Base-by-base conservation (phyloP, 2,797 vertebrate genomes). In the Pristis pectinata region DNA sequence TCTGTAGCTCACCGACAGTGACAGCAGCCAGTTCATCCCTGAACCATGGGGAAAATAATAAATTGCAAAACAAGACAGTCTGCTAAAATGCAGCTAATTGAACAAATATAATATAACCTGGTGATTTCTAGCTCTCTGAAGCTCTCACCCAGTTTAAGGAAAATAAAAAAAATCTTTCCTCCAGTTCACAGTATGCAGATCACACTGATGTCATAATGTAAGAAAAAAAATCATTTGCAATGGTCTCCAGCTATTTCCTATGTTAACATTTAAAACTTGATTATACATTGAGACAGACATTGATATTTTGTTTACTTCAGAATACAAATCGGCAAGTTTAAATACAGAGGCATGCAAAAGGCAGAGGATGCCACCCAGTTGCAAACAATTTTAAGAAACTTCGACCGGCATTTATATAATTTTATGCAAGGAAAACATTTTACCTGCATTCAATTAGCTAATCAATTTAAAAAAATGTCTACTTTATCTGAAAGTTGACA, bases 171-270 rank as follows among this genome's bases (percentile, higher is more conserved):
- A 24, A 22, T 41, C 27, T 94, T 74, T 74, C 92, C 70, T 74
- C 92, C 92, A 94, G 92, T 76, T 94, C 92, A 94, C 92, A 94
- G 92, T 94, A 76, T n/a, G 44, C 24, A 30, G 41, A 94, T 53
- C 64, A 61, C 19, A 91, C n/a, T 17, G 41, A 94, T n/a, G 41
- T 94, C 70, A 76, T 76, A 34, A 76, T 34, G 30, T 56, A 94
- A 74, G 41, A 49, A 4, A 70, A 59, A 37, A 56, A 76, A 93
- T 24, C 11, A 93, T 44, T 93, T 93, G 91, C 91, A 93, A 72
- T 34, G 15, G 15, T 76, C 70, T 76, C 72, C 70, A 72, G 49
- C 11, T 53, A 53, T 24, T 74, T 94, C 92, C 92, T 74, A 94
- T 76, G 92, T 56, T 34, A 74, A 94, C 92, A 74, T 93, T 74